Evolutionary conservation across 2,888 invertebrate genomes (phyloP).

Genomic region (Coenonympha glycerion): DNA sequence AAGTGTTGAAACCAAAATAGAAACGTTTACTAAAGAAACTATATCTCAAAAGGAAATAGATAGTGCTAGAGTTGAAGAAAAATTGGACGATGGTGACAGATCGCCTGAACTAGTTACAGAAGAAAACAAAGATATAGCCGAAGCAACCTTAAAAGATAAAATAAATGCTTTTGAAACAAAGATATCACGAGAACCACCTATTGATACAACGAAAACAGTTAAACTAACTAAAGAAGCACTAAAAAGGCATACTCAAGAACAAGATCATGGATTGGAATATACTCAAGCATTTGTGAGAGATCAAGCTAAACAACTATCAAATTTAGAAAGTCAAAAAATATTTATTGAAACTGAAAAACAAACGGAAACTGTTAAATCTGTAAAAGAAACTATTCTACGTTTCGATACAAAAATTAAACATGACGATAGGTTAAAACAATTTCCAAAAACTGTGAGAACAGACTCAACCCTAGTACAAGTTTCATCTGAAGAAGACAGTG

Average conservation of each 20-base stretch:
- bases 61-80: constrained; percentile 74
- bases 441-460: constrained; percentile 63
- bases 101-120: constrained; percentile 62
- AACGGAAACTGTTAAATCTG: constrained; percentile 56
- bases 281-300: constrained; percentile 72
- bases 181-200: constrained; percentile 58
- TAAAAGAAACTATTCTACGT: constrained; percentile 67
- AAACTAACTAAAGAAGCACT: constrained; percentile 72
- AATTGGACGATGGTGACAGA: constrained; percentile 65
- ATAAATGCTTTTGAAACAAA: constrained; percentile 69
- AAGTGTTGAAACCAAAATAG: constrained; percentile 46
- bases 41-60: constrained; percentile 69
- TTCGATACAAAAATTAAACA: constrained; percentile 62
- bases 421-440: constrained; percentile 55
- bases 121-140: constrained; percentile 69
- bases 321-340: constrained; percentile 50
- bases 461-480: constrained; percentile 73
- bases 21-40: constrained; percentile 50
- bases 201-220: constrained; percentile 60
- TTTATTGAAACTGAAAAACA: constrained; percentile 49
- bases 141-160: constrained; percentile 62
- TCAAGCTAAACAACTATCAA: constrained; percentile 64
- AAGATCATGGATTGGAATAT: constrained; percentile 68
- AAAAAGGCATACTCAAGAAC: constrained; percentile 68
- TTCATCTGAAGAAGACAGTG: constrained; percentile 72